Percentiles rank a stretch among this genome's conserved stretches.
Evolutionary conservation across 2,888 invertebrate genomes (phyloP).

Genomic region (Molanna angustata): DNA sequence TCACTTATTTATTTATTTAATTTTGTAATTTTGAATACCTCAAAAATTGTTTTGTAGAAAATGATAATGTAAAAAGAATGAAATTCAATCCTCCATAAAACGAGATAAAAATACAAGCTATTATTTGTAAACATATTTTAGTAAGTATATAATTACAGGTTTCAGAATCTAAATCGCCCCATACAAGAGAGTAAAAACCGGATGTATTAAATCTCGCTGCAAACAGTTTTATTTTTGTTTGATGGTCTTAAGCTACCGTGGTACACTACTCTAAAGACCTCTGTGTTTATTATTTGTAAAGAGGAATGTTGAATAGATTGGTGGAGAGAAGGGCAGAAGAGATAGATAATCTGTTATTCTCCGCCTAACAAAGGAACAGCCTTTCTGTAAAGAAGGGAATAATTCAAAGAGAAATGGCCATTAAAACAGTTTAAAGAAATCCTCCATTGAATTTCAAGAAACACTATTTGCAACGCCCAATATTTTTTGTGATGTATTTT

Average conservation of each 20-base stretch:
- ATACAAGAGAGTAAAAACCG: background rate
- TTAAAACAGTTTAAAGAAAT: conserved; percentile 14
- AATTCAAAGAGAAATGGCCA: conserved; percentile 11
- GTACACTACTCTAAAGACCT: too few species aligned
- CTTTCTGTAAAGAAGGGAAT: background rate
- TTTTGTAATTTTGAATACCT: too few species aligned
- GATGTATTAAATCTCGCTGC: background rate
- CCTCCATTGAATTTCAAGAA: background rate
- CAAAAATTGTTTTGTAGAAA: too few species aligned
- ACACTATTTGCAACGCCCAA: background rate
- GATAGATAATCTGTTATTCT: conserved; percentile 13
- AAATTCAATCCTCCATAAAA: too few species aligned
- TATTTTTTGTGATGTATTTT: too few species aligned
- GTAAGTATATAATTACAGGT: too few species aligned
- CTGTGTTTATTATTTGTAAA: background rate
- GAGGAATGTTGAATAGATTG: conserved; percentile 1
- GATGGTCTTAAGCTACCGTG: background rate
- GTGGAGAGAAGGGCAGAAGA: too few species aligned
- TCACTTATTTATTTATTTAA: too few species aligned
- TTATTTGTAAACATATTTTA: too few species aligned
- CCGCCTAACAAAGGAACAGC: conserved; percentile 8
- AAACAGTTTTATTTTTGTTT: background rate
- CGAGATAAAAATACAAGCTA: too few species aligned
- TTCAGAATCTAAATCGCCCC: too few species aligned
- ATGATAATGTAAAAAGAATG: too few species aligned